Evolutionary conservation across 2,888 invertebrate genomes (phyloP).

Genomic region (Spialia ferax): DNA sequence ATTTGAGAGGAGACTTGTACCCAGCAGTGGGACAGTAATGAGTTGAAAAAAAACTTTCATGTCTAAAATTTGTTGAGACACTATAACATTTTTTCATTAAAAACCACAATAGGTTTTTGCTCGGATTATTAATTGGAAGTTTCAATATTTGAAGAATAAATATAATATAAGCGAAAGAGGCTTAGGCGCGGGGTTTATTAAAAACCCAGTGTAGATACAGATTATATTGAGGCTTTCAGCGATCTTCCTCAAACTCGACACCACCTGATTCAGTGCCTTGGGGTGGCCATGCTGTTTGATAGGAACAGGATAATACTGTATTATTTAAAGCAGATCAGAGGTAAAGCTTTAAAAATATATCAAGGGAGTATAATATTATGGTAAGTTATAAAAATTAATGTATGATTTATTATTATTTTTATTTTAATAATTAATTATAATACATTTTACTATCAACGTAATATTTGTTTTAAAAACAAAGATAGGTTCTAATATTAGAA

Average conservation of each 20-base stretch:
- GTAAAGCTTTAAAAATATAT: not conserved
- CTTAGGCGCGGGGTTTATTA: slow-evolving; percentile 37
- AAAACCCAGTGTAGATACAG: slow-evolving; percentile 36
- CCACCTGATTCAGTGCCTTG: slow-evolving; percentile 33
- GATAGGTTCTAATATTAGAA: no score
- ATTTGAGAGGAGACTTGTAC: no score
- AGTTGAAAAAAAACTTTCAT: no score
- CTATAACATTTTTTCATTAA: not conserved
- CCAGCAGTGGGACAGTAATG: no score
- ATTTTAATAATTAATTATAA: no score
- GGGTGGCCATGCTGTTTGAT: slow-evolving; percentile 8
- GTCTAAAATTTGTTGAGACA: no score
- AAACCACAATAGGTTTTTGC: not conserved
- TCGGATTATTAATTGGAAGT: not conserved
- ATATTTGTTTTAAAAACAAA: no score
- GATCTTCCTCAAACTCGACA: slow-evolving; percentile 41
- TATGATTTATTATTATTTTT: no score
- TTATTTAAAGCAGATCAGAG: not conserved
- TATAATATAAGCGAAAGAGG: slow-evolving; percentile 26
- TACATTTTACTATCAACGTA: no score
- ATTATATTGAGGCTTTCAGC: slow-evolving; percentile 37
- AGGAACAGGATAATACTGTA: not conserved
- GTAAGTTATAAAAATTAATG: no score
- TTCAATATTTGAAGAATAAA: not conserved
- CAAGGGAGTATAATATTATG: no score